Conservation (phyloP, 2,113 vertebrate species). For the Daubentonia madagascariensis region DNA sequence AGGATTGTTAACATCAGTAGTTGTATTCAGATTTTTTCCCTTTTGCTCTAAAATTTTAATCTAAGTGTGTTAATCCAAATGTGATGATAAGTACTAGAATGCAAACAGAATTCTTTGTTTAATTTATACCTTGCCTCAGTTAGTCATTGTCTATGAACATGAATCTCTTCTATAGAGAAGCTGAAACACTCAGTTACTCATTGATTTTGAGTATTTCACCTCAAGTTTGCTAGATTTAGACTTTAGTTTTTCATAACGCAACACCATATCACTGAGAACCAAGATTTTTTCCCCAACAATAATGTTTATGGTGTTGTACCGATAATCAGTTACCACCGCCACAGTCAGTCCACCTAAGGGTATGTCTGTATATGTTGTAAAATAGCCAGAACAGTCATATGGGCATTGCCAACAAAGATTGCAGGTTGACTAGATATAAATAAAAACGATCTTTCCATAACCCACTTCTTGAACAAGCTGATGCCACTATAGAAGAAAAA, state of each 20-base stretch:
- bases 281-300: not conserved
- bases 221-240: not conserved
- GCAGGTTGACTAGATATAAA: not conserved
- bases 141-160: not conserved
- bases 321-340: not conserved
- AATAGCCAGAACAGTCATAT: not conserved
- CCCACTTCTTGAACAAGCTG: not conserved
- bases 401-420: not conserved
- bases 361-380: not conserved
- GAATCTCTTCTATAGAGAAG: not conserved
- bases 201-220: not conserved
- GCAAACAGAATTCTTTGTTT: not conserved
- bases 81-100: not conserved
- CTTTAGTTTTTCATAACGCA: not conserved
- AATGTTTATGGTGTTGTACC: not conserved
- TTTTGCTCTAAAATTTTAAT: not conserved
- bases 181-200: not conserved
- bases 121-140: not conserved
- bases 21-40: not conserved
- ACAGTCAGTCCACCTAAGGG: not conserved
- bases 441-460: not conserved
- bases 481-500: not conserved
- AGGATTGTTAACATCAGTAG: not conserved
- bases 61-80: not conserved
- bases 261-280: accelerated